Base-by-base conservation (phyloP, 1,140 invertebrate species). In the Lordiphosa collinella region DNA sequence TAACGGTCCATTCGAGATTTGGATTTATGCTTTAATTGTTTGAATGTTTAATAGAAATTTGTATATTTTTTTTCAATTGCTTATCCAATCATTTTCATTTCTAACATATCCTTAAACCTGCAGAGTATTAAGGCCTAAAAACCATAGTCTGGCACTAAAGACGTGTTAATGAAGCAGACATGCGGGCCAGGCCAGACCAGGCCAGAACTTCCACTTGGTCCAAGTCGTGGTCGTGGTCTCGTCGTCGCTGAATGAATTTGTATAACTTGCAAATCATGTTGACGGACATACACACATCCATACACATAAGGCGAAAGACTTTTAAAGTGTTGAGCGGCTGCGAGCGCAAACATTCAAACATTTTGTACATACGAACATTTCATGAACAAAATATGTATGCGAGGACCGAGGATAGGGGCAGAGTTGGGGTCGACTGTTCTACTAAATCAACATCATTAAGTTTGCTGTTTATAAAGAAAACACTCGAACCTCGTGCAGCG, bases 391-490 rank as follows among this genome's bases (percentile, higher is more conserved):
- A 65, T 69, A 63, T 40, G 38, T 35, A 57, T 65, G 46, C 16
- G 43, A 18, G 16, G 4, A 14, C 9, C 3, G 14, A 9, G 14
- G 14, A 16, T 22, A 10, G 16, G 46, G 14, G 11, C 34, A 44
- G 32, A 37, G 38, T 46, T 48, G 46, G 59, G 63, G 62, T 41
- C 51, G 63, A 43, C 63, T 82, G 78, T 76, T 82, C 72, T 68
- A 84, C 78, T 82, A 82, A 84, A 76, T 84, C 76, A 82, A 82
- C 76, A 82, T 82, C 76, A 84, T 82, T 82, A 82, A 72, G 76
- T 76, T 84, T 82, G 84, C 78, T 82, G 76, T 82, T 82, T 82
- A 82, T 84, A 84, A 84, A 82, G 78, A 82, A 82, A 82, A 82
- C 76, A 82, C 78, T 82, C 67, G 55, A 82, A 59, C 76, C 60